Evolutionary conservation across 2,797 vertebrate genomes (phyloP).

Genomic region (Chiloscyllium punctatum): DNA sequence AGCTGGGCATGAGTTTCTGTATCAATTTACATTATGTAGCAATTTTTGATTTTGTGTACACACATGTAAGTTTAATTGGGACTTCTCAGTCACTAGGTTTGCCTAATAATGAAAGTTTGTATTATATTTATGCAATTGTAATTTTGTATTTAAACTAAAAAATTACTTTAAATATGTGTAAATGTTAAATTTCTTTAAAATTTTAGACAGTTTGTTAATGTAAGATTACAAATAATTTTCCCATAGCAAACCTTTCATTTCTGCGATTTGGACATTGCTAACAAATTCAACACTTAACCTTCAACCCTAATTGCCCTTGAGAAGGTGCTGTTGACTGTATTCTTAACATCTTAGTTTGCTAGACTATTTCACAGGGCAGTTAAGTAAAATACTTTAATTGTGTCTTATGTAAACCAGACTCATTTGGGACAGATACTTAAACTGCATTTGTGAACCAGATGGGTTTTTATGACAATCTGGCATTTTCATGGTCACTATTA

Average conservation of each 20-base stretch:
- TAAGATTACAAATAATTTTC: not conserved
- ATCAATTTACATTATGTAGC: not conserved
- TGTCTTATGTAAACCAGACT: not conserved
- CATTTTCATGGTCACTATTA: too few species aligned
- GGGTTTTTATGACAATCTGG: not conserved
- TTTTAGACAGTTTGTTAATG: not conserved
- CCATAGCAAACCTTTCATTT: too few species aligned
- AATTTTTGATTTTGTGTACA: not conserved
- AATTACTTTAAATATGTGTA: not conserved
- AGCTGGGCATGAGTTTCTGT: not conserved
- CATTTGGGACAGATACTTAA: not conserved
- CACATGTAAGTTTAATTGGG: not conserved
- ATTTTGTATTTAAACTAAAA: not conserved
- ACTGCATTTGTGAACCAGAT: not conserved
- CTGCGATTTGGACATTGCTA: not conserved
- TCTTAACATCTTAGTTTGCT: not conserved
- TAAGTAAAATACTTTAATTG: not conserved
- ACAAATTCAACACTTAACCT: not conserved
- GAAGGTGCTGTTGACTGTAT: not conserved
- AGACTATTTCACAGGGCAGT: not conserved
- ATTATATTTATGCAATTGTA: not conserved
- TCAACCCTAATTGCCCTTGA: not conserved
- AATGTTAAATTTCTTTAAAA: not conserved
- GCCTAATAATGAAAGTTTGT: not conserved
- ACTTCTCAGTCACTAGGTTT: not conserved